These are phyloP conservation scores for Hippocampus mohnikei DNA, from an alignment of 2,113 vertebrate species.

Conservation along the genomic window DNA sequence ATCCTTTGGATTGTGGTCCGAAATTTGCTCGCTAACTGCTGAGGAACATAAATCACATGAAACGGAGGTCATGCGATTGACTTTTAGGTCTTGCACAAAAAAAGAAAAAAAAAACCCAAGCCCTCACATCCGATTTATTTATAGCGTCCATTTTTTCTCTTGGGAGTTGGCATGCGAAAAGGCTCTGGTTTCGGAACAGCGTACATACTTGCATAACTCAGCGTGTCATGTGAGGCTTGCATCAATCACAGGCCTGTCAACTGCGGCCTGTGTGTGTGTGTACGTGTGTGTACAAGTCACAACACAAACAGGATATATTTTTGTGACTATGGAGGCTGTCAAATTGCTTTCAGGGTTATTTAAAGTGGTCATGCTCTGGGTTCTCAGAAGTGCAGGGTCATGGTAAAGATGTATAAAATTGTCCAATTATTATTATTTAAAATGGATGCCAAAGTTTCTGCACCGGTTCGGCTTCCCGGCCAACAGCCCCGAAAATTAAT, in stretches of 20 bases:
- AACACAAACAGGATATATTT: background rate
- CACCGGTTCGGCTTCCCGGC: too few relatives aligned
- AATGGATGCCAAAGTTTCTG: background rate
- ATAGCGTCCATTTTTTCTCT: conserved; percentile 9
- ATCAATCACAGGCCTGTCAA: conserved; percentile 52
- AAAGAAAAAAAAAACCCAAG: too few relatives aligned
- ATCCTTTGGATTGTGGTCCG: background rate
- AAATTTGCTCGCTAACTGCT: background rate
- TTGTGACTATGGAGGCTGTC: conserved; percentile 34
- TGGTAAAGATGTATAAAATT: conserved; percentile 50
- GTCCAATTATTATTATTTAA: background rate
- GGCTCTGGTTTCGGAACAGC: conserved; percentile 37
- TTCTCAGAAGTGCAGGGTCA: conserved; percentile 63
- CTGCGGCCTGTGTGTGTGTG: background rate
- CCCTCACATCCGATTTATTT: background rate
- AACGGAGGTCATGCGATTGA: background rate
- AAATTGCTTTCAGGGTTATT: conserved; percentile 62
- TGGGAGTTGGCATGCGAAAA: conserved; percentile 19
- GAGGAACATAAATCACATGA: conserved; percentile 18
- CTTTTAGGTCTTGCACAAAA: background rate
- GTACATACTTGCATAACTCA: conserved; percentile 39
- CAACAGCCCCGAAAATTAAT: too few relatives aligned
- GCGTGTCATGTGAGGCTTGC: conserved; percentile 61
- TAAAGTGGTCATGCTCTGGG: conserved; percentile 46
- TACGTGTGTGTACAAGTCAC: background rate